Evolutionary conservation across 2,888 invertebrate species (phyloP).

Genomic region (Drosophila planitibia): DNA sequence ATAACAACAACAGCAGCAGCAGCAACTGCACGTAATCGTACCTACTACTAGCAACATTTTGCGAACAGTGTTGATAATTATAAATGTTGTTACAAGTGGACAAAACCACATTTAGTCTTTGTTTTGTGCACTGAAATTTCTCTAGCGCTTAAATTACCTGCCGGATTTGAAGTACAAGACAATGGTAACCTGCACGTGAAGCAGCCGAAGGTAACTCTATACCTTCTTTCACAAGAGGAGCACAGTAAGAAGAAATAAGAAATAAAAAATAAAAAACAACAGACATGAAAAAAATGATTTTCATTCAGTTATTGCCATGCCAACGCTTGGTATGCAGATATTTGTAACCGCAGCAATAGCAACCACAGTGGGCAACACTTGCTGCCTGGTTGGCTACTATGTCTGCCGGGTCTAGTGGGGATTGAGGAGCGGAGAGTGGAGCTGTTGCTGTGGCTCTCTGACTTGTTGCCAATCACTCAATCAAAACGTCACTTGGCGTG

Average conservation of each 20-base stretch:
- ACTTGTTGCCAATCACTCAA: slow-evolving; percentile 84
- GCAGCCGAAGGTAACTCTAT: slow-evolving; percentile 69
- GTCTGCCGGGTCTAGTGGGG: slow-evolving; percentile 33
- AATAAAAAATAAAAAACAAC: neutral
- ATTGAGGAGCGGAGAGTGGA: neutral
- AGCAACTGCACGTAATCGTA: slow-evolving; percentile 36
- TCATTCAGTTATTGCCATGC: slow-evolving; percentile 76
- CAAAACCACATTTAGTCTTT: slow-evolving; percentile 53
- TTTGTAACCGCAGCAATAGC: slow-evolving; percentile 71
- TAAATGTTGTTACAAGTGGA: slow-evolving; percentile 67
- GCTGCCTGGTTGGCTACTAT: slow-evolving; percentile 78
- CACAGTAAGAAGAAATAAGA: slow-evolving; percentile 14
- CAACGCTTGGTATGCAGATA: slow-evolving; percentile 75
- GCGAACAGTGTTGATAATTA: slow-evolving; percentile 77
- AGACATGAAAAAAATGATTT: slow-evolving; percentile 60
- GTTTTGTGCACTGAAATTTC: slow-evolving; percentile 69
- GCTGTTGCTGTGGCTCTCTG: slow-evolving; percentile 46
- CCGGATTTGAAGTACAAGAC: slow-evolving; percentile 65
- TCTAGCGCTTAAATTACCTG: slow-evolving; percentile 73
- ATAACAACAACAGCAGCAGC: slow-evolving; percentile 27
- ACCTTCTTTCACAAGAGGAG: slow-evolving; percentile 80
- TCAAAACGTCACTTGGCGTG: slow-evolving; percentile 84
- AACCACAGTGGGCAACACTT: slow-evolving; percentile 79
- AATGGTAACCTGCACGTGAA: slow-evolving; percentile 40
- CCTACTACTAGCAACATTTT: slow-evolving; percentile 53